Conservation (phyloP, 1,140 invertebrate species). For the Pogonomyrmex barbatus region DNA sequence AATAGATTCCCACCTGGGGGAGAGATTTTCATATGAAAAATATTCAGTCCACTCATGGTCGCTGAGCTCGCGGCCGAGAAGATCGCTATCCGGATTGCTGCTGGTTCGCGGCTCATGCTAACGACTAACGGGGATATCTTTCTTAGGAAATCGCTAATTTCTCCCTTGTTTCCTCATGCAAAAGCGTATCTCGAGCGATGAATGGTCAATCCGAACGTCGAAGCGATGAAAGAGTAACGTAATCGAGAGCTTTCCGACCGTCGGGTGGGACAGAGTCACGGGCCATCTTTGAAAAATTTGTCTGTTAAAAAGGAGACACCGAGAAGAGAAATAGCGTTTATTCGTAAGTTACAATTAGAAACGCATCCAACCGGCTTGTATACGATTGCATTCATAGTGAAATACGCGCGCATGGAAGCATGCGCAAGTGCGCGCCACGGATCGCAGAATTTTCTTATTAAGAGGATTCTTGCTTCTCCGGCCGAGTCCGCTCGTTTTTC, state of each 20-base stretch:
- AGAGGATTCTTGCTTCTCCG: conserved; percentile 60
- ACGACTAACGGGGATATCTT: conserved; percentile 71
- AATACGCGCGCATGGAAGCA: conserved; percentile 20
- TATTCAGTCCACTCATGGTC: conserved; percentile 75
- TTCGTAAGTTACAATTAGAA: conserved; percentile 28
- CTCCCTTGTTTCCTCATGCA: conserved; percentile 33
- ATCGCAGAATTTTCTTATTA: conserved; percentile 69
- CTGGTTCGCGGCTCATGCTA: conserved; percentile 68
- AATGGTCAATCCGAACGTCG: background rate
- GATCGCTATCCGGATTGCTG: conserved; percentile 70
- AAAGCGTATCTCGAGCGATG: background rate
- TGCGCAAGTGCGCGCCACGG: conserved; percentile 53
- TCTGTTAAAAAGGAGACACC: background rate
- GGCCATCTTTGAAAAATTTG: background rate
- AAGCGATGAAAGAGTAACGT: background rate
- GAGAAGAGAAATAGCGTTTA: background rate
- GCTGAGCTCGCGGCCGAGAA: conserved; percentile 69
- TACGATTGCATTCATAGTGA: background rate
- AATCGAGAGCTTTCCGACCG: background rate
- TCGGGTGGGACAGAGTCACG: background rate
- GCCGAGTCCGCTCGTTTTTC: conserved; percentile 72
- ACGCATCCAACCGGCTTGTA: conserved; percentile 4
- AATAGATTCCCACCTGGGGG: conserved; percentile 46
- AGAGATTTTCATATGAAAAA: conserved; percentile 74
- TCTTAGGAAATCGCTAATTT: conserved; percentile 64